These are phyloP conservation scores for Caenorhabditis zanzibari DNA, from an alignment of 2,888 invertebrate genomes.

Conservation along the genomic window DNA sequence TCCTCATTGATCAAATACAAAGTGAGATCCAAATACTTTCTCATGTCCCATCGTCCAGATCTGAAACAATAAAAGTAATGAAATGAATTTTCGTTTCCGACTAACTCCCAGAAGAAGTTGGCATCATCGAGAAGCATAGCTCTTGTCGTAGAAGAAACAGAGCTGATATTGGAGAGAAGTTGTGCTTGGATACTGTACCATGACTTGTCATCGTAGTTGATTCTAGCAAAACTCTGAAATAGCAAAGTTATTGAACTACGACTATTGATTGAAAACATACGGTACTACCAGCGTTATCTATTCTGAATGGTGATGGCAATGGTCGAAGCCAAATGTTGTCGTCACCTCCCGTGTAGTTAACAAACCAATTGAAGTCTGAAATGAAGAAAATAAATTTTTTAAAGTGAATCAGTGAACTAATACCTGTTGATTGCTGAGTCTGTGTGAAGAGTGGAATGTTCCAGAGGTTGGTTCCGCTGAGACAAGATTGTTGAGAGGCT, in stretches of 20 bases:
- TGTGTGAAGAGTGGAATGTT: constrained; percentile 63
- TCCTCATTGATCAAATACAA: constrained; percentile 52
- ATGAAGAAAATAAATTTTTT: not conserved
- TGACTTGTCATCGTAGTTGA: constrained; percentile 62
- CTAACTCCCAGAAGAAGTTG: constrained; percentile 49
- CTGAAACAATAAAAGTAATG: constrained; percentile 21
- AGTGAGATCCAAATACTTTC: constrained; percentile 54
- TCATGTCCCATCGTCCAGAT: constrained; percentile 21
- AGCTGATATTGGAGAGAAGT: constrained; percentile 34
- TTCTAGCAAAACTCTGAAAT: constrained; percentile 55
- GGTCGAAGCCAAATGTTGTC: constrained; percentile 44
- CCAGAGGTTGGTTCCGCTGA: constrained; percentile 37
- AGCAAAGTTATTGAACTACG: not conserved
- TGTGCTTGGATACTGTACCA: constrained; percentile 55
- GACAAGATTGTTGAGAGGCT: constrained; percentile 51
- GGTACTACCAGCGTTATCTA: constrained; percentile 60
- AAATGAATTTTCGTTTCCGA: too few relatives aligned
- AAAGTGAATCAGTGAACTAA: not conserved
- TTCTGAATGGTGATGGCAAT: constrained; percentile 24
- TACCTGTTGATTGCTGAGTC: constrained; percentile 12
- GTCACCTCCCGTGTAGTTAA: constrained; percentile 37
- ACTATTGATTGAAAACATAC: constrained; percentile 12
- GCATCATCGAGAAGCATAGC: constrained; percentile 64
- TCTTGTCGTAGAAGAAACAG: constrained; percentile 42
- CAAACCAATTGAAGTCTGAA: constrained; percentile 52